Evolutionary conservation across 1,140 invertebrate species (phyloP).

Genomic region (Drosophila paulistorum): DNA sequence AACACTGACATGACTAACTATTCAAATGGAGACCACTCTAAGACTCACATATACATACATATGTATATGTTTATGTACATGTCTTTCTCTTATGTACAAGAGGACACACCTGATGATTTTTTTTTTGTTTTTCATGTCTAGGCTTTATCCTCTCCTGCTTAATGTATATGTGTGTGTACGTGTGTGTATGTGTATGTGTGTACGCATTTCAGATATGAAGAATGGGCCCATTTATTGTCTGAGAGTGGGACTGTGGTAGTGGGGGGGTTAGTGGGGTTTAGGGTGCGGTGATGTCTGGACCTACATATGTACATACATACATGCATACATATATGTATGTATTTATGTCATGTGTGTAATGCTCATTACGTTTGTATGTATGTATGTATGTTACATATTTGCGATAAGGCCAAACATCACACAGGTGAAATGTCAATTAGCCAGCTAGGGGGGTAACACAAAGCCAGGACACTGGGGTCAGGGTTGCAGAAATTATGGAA

Average conservation of each 20-base stretch:
- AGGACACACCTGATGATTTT: conserved; percentile 53
- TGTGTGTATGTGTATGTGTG: conserved; percentile 17
- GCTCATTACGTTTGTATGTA: not conserved
- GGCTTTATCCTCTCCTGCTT: conserved; percentile 10
- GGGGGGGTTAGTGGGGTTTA: not conserved
- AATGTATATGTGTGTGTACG: not conserved
- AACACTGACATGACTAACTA: not conserved
- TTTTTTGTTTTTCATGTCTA: conserved; percentile 13
- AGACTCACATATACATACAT: not conserved
- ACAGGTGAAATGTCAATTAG: conserved; percentile 37
- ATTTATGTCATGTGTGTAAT: conserved; percentile 8
- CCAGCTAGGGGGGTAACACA: not conserved
- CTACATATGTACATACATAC: conserved; percentile 40
- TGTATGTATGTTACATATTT: conserved; percentile 5
- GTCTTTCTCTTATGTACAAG: conserved; percentile 5
- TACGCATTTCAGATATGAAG: conserved; percentile 6
- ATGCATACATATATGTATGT: conserved; percentile 34
- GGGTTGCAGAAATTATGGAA: not conserved
- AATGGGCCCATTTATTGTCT: not conserved
- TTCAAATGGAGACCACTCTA: too few relatives aligned
- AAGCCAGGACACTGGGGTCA: conserved; percentile 1
- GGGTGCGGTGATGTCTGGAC: conserved; percentile 20
- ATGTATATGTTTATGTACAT: not conserved
- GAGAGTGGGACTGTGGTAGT: not conserved
- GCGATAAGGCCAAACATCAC: conserved; percentile 15